Evolutionary conservation across 2,113 vertebrate genomes (phyloP).

Genomic region (Dunckerocampus dactyliophorus): DNA sequence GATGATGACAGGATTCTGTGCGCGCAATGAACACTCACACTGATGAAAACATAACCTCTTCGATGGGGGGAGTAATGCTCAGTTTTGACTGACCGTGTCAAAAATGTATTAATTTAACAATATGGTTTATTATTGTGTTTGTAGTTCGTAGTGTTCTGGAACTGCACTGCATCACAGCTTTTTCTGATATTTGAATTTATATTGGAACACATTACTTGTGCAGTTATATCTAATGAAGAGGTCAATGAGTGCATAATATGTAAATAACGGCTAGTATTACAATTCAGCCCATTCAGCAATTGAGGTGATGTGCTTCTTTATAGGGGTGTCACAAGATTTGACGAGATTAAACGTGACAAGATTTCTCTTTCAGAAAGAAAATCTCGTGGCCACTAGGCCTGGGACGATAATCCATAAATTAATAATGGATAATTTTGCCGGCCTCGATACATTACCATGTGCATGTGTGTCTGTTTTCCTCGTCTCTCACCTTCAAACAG

Average conservation of each 20-base stretch:
- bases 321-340: too few species aligned
- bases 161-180: background rate
- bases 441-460: too few species aligned
- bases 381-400: slow-evolving; percentile 13
- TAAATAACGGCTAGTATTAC: background rate
- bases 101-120: too few species aligned
- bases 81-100: too few species aligned
- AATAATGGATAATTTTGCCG: too few species aligned
- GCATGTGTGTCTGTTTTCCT: too few species aligned
- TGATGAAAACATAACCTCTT: background rate
- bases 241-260: background rate
- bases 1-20: background rate
- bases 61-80: too few species aligned
- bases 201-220: background rate
- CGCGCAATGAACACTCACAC: background rate
- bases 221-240: background rate
- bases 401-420: too few species aligned
- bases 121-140: too few species aligned
- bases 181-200: background rate
- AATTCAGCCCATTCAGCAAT: slow-evolving; percentile 6
- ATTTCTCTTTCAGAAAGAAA: too few species aligned
- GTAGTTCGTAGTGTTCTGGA: background rate
- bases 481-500: too few species aligned
- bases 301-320: slow-evolving; percentile 28
- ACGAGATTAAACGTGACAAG: too few species aligned